Conservation (phyloP, 1,140 invertebrate species). For the Spodoptera litura region DNA sequence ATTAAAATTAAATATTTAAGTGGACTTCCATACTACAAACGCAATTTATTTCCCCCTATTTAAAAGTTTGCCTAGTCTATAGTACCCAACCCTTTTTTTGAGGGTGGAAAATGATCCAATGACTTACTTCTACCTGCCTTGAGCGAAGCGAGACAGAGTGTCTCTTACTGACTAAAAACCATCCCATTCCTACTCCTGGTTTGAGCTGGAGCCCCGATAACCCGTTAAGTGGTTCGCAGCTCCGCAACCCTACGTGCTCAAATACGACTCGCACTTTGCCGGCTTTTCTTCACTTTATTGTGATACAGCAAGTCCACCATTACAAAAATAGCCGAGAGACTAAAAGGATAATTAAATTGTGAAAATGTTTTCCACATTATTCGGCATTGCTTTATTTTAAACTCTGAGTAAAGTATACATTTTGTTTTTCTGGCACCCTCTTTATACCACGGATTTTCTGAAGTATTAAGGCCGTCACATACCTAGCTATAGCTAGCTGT, state of each 20-base stretch:
- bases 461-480: no score
- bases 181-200: no score
- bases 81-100: slow-evolving; percentile 7
- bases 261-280: no score
- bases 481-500: no score
- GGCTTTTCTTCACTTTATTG: slow-evolving; percentile 24
- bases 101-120: no score
- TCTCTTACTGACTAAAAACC: no score
- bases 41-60: background rate
- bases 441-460: background rate
- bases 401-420: background rate
- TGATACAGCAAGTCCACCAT: slow-evolving; percentile 23
- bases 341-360: slow-evolving; percentile 42
- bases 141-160: no score
- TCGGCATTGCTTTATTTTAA: slow-evolving; percentile 17
- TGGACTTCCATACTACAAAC: background rate
- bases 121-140: no score
- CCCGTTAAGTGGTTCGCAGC: no score
- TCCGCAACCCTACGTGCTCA: background rate
- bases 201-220: no score
- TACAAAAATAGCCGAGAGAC: slow-evolving; percentile 36
- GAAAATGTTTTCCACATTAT: slow-evolving; percentile 38
- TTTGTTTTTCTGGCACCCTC: background rate
- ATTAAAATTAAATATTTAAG: no score
- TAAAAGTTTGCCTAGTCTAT: slow-evolving; percentile 14